phyloP scores from a whole-genome alignment of 2,888 invertebrate genomes.

The Aphidius colemani region DNA sequence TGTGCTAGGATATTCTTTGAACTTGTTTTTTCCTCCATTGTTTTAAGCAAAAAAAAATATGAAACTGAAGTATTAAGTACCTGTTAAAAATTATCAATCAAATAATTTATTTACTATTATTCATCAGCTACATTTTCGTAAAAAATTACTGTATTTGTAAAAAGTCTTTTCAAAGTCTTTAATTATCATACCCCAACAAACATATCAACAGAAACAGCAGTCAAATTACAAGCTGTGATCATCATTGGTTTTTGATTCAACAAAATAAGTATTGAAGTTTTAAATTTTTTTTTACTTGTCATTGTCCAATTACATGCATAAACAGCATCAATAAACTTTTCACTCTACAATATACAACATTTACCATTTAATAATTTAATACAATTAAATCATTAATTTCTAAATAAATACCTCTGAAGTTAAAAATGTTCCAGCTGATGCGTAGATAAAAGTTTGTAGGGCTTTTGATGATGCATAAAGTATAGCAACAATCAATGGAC shows the following conservation, averaged over 20 bases:
- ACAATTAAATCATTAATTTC: no score
- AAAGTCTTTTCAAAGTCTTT: no score
- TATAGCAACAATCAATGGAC: no score
- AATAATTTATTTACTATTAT: no score
- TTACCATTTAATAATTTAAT: no score
- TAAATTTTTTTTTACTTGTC: slow-evolving; percentile 13
- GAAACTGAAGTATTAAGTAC: slow-evolving; percentile 34
- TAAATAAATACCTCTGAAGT: slow-evolving; percentile 18
- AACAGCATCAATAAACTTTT: slow-evolving; percentile 19
- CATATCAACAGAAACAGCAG: slow-evolving; percentile 29
- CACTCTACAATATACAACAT: background rate
- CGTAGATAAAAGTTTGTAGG: slow-evolving; percentile 30
- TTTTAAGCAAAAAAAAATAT: slow-evolving; percentile 34
- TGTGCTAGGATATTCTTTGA: no score
- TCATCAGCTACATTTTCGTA: no score
- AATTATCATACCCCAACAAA: slow-evolving; percentile 28
- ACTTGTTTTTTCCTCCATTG: slow-evolving; percentile 22
- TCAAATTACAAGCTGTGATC: slow-evolving; percentile 24
- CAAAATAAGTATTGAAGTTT: slow-evolving; percentile 25
- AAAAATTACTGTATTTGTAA: no score
- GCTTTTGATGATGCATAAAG: slow-evolving; percentile 27
- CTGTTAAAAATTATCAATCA: slow-evolving; percentile 1
- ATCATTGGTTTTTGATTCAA: slow-evolving; percentile 25
- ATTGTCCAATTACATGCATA: slow-evolving; percentile 18
- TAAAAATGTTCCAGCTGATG: slow-evolving; percentile 27